Conservation (phyloP, 2,113 vertebrate genomes). For the Acanthisitta chloris region DNA sequence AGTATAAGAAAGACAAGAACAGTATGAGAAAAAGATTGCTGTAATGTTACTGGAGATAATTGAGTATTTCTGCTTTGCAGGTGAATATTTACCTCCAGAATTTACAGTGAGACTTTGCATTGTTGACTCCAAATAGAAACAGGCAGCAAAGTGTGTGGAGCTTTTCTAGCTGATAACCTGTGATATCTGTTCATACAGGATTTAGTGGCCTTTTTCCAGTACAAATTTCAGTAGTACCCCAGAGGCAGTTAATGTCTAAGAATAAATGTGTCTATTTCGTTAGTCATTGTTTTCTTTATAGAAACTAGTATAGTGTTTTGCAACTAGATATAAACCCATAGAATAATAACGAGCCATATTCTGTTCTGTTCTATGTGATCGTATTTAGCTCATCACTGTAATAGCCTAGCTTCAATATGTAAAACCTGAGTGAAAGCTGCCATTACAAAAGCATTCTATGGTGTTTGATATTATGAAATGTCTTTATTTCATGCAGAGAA, state of each 20-base stretch:
- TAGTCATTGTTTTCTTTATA: neutral
- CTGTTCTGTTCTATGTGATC: neutral
- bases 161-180: neutral
- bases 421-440: neutral
- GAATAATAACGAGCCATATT: neutral
- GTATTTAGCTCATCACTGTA: neutral
- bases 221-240: neutral
- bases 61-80: rapidly evolving
- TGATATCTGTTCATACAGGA: neutral
- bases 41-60: neutral
- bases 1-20: neutral
- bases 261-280: neutral
- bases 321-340: neutral
- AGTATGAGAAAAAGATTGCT: neutral
- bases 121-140: neutral
- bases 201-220: neutral
- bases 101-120: neutral
- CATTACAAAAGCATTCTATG: neutral
- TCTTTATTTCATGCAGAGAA: neutral
- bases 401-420: neutral
- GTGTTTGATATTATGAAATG: neutral
- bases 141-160: neutral
- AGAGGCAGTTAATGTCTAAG: neutral
- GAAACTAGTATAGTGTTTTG: neutral
- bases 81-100: neutral